Conservation (phyloP, 2,888 invertebrate genomes). For the Brenthis hecate region DNA sequence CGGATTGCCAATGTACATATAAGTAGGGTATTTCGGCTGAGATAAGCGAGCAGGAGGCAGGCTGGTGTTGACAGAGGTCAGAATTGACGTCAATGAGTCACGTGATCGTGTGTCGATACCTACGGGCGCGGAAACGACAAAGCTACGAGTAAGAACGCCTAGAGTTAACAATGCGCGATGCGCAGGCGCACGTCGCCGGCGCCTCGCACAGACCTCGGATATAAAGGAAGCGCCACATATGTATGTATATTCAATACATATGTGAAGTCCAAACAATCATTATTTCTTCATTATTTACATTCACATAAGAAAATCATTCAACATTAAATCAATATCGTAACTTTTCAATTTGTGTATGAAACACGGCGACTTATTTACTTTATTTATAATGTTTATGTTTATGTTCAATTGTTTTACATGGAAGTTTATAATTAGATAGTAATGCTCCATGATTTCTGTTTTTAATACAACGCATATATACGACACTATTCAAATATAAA, state of each 20-base stretch:
- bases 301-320: not conserved
- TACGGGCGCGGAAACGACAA: slow-evolving; percentile 34
- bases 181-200: slow-evolving; percentile 23
- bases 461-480: no score
- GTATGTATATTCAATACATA: not conserved
- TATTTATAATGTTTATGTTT: no score
- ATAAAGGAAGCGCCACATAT: slow-evolving; percentile 19
- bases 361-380: no score
- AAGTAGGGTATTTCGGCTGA: slow-evolving; percentile 65
- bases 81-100: slow-evolving; percentile 88
- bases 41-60: slow-evolving; percentile 74
- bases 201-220: slow-evolving; percentile 3
- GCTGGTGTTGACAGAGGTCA: slow-evolving; percentile 83
- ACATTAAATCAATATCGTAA: no score
- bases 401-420: no score
- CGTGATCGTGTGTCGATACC: slow-evolving; percentile 75
- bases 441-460: no score
- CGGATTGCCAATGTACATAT: slow-evolving; percentile 35
- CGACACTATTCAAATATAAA: no score
- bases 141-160: slow-evolving; percentile 15
- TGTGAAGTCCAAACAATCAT: slow-evolving; percentile 19
- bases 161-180: slow-evolving; percentile 26
- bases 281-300: not conserved
- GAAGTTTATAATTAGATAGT: no score
- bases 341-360: no score